Evolutionary conservation across 2,797 vertebrate genomes (phyloP), one percentile per base, ranked within the genome.

Genomic region (Perodicticus potto): DNA sequence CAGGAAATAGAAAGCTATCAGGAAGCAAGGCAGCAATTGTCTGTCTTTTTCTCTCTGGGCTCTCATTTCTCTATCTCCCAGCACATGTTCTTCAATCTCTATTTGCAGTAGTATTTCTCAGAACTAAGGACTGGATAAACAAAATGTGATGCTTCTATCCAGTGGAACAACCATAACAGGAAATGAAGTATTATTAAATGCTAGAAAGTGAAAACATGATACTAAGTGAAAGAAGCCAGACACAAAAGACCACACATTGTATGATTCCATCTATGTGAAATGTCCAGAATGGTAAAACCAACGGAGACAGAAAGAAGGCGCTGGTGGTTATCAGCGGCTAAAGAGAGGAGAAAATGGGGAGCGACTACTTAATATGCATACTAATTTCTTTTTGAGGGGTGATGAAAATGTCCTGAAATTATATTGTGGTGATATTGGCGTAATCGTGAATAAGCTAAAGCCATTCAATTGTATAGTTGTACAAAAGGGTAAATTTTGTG

Each of bases 321-420:
- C 29, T 86, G 34, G 43, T 76, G 45, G n/a, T n/a, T 82, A 40
- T 22, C 49, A 82, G 76, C 53, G 12, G 3, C 32, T 76, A 45
- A 49, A 69, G 70, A 49, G 19, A 88, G 23, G 22, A 4, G 25
- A 84, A 37, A 55, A 67, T 77, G 37, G 25, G 20, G 29, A 55
- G 11, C 27, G 20, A 74, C n/a, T 93, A 9, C 40, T 84, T 74
- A 29, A 76, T 86, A n/a, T 13, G 8, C 29, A 61, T 45, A 12
- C 49, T 27, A 9, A 3, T 76, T 77, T 65, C 16, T 77, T 69
- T 91, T 63, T 12, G 8, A 53, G 17, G 22, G 40, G 16, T 91
- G 80, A 83, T 83, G 59, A 86, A 92, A 86, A 45, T 89, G 29
- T 89, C 49, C 61, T 89, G 49, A 72, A 92, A 92, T 86, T 95